Evolutionary conservation across 2,888 invertebrate species (phyloP), one percentile per base, ranked within the genome.

Genomic region (Seladonia tumulorum): DNA sequence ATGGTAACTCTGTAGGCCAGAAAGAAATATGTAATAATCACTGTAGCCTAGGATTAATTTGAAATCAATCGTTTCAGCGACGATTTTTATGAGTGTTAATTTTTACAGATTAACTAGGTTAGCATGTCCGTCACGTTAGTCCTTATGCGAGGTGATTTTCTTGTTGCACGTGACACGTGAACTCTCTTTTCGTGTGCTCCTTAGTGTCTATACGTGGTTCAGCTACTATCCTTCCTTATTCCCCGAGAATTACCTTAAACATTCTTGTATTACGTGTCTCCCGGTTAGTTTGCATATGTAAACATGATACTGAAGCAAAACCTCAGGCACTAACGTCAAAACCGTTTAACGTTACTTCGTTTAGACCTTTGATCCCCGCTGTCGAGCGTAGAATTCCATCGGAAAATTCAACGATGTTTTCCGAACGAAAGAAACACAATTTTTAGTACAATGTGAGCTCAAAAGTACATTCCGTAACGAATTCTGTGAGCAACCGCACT

Each of bases 311-410:
- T 1, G 35, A 66, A 66, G 66, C 66, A 22, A 66, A 66, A 66
- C 66, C 35, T 63, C 60, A 12, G 29, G 60, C 60, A 63, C 60
- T 29, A 63, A 63, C 60, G 60, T 63, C 60, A 63, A 63, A 63
- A 63, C 60, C 60, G 60, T 63, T 63, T 63, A 63, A 63, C 60
- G 60, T 63, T 63, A 63, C 60, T 29, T 25, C 60, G 60, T 63
- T 29, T 63, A 16, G 60, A 63, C 60, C 60, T 63, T 16, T 63
- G 60, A 63, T 63, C 60, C 16, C 60, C 7, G 16, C 60, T 25
- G 60, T 63, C 16, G 25, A 16, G 60, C 29, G 60, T 25, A 5
- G 60, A 25, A 63, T 63, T 63, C 29, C 60, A 63, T 29, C 14
- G 29, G 60, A 29, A 63, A 63, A 63, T 29, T 63, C 60, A 29